Percentiles rank a stretch among this genome's conserved stretches.
phyloP scores from a whole-genome alignment of 2,888 invertebrate species.

The Zygothrica quintamaculata region DNA sequence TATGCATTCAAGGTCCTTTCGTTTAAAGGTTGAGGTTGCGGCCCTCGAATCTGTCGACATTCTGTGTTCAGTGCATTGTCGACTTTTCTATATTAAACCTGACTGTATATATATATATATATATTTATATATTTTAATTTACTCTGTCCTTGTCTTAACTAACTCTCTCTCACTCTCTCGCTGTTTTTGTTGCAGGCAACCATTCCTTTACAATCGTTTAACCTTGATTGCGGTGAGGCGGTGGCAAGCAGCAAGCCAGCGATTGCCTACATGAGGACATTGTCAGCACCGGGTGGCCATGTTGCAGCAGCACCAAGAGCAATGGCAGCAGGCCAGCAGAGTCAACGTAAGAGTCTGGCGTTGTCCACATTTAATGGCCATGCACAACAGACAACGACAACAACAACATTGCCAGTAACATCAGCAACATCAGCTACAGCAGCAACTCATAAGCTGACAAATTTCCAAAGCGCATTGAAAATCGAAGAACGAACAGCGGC shows the following conservation, averaged over 20 bases:
- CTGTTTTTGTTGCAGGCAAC: slow-evolving; percentile 81
- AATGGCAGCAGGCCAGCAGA: slow-evolving; percentile 54
- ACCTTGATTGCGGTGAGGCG: slow-evolving; percentile 83
- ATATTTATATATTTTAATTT: slow-evolving; percentile 63
- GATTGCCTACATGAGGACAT: slow-evolving; percentile 82
- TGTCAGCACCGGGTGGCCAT: slow-evolving; percentile 80
- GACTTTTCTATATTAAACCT: slow-evolving; percentile 76
- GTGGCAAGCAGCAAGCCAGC: slow-evolving; percentile 68
- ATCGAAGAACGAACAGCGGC: slow-evolving; percentile 79
- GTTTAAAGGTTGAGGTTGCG: slow-evolving; percentile 59
- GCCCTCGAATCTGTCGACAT: slow-evolving; percentile 72
- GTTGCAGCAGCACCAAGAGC: slow-evolving; percentile 30
- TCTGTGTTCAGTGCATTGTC: slow-evolving; percentile 39
- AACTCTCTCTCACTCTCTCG: slow-evolving; percentile 15
- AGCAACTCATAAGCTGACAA: slow-evolving; percentile 79
- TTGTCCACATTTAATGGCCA: slow-evolving; percentile 55
- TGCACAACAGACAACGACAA: slow-evolving; percentile 42
- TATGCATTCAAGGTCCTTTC: slow-evolving; percentile 83
- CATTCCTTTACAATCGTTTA: slow-evolving; percentile 85
- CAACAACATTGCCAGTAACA: slow-evolving; percentile 9
- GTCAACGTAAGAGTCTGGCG: slow-evolving; percentile 69
- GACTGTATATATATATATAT: slow-evolving; percentile 62
- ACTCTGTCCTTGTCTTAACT: slow-evolving; percentile 36
- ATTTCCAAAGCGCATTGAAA: slow-evolving; percentile 82
- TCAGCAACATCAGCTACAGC: slow-evolving; percentile 26